Percentiles rank a stretch among this genome's conserved stretches.
Evolutionary conservation across 92 coral and sea anemone species (phyloP).

Genomic region (Porites divaricata): DNA sequence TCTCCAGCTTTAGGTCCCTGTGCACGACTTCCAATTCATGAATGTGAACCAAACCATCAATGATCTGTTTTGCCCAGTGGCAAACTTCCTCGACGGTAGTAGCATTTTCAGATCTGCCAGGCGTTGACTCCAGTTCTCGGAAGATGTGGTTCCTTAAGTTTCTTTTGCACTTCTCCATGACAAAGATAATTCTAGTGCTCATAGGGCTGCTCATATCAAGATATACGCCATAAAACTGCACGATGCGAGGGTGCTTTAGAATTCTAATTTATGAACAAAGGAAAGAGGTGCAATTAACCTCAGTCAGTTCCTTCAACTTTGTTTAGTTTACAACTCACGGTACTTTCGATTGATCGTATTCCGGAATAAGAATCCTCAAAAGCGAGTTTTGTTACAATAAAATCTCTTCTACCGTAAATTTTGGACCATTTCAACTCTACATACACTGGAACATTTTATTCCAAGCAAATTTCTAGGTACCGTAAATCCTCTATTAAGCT

Average conservation of each 20-base stretch:
- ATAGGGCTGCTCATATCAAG: no score
- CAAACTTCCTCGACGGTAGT: not conserved
- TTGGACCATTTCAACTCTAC: no score
- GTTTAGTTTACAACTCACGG: no score
- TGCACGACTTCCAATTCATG: constrained; percentile 36
- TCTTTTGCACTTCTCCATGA: constrained; percentile 33
- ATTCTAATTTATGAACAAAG: not conserved
- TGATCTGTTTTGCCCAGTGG: constrained; percentile 10
- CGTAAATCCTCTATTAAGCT: no score
- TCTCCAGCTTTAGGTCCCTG: constrained; percentile 37
- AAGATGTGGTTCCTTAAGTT: not conserved
- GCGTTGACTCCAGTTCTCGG: not conserved
- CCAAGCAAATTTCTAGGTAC: no score
- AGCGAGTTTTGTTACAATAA: no score
- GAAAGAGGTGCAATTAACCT: no score
- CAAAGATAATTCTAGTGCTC: constrained; percentile 7
- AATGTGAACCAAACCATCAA: constrained; percentile 9
- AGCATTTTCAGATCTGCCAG: constrained; percentile 8
- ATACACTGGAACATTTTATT: no score
- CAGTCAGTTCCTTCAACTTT: not conserved
- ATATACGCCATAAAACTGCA: not conserved
- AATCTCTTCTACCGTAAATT: no score
- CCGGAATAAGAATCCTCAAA: no score
- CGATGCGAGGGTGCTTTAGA: not conserved
- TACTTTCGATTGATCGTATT: no score